These are phyloP conservation scores for Eurytoma adleriae DNA, from an alignment of 2,888 invertebrate genomes.

Conservation along the genomic window DNA sequence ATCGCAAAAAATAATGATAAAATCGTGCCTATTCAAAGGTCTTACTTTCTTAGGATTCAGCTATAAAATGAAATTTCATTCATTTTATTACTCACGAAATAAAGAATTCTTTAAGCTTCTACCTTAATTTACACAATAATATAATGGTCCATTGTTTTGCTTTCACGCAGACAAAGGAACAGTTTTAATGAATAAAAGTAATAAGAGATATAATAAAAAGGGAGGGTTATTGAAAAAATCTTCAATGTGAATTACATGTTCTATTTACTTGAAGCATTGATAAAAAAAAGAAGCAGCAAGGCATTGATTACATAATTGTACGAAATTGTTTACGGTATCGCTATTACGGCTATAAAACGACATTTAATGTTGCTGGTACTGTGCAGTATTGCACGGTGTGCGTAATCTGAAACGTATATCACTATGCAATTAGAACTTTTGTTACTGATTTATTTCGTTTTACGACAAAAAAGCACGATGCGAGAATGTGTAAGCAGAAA, in stretches of 20 bases:
- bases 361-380: constrained; percentile 33
- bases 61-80: constrained; percentile 53
- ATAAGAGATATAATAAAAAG: constrained; percentile 46
- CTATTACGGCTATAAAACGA: constrained; percentile 41
- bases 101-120: constrained; percentile 43
- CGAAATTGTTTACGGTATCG: constrained; percentile 42
- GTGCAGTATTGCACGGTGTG: constrained; percentile 10
- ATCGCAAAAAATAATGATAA: constrained; percentile 45
- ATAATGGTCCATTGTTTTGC: constrained; percentile 55
- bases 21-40: constrained; percentile 37
- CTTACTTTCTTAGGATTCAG: constrained; percentile 47
- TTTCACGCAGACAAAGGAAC: constrained; percentile 52
- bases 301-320: constrained; percentile 14
- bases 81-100: constrained; percentile 48
- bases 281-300: neutral
- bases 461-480: constrained; percentile 1
- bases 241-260: constrained; percentile 9
- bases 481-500: neutral
- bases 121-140: constrained; percentile 55
- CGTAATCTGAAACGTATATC: constrained; percentile 32
- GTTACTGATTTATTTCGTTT: constrained; percentile 17
- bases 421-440: constrained; percentile 37
- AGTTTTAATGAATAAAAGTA: constrained; percentile 53
- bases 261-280: constrained; percentile 32
- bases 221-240: constrained; percentile 24